Conservation (phyloP, 2,113 vertebrate species). For the Cichladusa arquata region DNA sequence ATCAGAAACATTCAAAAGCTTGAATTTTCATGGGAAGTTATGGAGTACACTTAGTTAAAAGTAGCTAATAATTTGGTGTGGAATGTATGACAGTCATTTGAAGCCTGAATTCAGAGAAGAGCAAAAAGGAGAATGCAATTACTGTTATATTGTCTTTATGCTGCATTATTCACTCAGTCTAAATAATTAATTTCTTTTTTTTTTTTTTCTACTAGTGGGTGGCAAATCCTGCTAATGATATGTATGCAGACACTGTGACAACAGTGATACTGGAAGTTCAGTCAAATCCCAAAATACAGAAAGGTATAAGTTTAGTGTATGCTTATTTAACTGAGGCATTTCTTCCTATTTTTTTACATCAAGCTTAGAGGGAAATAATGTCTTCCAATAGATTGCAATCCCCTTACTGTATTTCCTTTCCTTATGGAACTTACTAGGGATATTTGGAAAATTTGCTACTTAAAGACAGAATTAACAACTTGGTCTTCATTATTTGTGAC, state of each 20-base stretch:
- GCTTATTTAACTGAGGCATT: background rate
- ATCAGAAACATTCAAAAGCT: background rate
- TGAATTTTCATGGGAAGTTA: background rate
- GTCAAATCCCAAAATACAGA: conserved; percentile 93
- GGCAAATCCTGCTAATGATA: conserved; percentile 95
- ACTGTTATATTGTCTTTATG: background rate
- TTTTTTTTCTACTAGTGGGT: conserved; percentile 81
- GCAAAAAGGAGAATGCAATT: background rate
- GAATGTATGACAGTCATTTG: background rate
- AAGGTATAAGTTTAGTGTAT: conserved; percentile 72
- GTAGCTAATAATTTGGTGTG: background rate
- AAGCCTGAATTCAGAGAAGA: background rate
- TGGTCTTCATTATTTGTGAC: background rate
- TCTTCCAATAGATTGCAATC: background rate
- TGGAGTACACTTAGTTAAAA: background rate
- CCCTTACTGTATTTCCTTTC: background rate
- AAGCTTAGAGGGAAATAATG: background rate
- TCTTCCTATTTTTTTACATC: background rate
- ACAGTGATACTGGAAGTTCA: conserved; percentile 95
- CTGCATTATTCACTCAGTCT: background rate
- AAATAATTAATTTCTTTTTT: background rate
- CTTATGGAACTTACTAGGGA: background rate
- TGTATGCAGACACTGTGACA: conserved; percentile 94
- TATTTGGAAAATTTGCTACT: background rate
- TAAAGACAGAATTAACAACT: background rate